Percentiles rank a stretch among this genome's conserved stretches.
Conservation (phyloP, 2,797 vertebrate species). For the Rhinoraja longicauda region DNA sequence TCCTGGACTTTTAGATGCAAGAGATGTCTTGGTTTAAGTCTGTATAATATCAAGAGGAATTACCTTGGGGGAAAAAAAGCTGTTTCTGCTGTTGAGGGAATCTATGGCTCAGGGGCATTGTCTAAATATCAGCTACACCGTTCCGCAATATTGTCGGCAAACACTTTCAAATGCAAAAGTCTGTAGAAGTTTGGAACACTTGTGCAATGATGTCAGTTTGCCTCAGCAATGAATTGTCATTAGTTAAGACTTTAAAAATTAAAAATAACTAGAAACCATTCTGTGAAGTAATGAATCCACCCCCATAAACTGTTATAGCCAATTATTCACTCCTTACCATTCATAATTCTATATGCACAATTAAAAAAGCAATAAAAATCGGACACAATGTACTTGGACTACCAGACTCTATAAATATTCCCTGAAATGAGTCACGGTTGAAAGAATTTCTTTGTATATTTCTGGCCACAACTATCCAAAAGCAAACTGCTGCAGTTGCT, state of each 20-base stretch:
- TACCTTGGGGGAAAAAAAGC: no score
- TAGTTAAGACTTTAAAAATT: background rate
- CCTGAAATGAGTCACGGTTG: background rate
- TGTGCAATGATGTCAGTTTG: conserved; percentile 46
- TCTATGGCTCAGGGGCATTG: no score
- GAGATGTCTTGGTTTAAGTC: no score
- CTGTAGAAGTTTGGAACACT: no score
- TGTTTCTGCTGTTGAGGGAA: no score
- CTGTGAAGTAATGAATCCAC: background rate
- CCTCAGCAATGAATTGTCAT: conserved; percentile 43
- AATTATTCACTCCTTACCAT: conserved; percentile 10
- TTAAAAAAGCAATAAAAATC: conserved; percentile 31
- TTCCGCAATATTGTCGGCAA: no score
- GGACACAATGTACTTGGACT: background rate
- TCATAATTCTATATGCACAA: conserved; percentile 20
- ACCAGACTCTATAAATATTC: conserved; percentile 32
- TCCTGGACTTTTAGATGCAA: no score
- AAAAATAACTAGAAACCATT: background rate
- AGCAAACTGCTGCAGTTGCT: no score
- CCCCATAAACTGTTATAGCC: background rate
- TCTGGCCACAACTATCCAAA: background rate
- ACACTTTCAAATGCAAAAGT: no score
- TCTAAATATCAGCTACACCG: no score
- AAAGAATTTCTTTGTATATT: conserved; percentile 16
- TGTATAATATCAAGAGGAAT: no score